Percentiles rank a stretch among this genome's conserved stretches.
phyloP scores from a whole-genome alignment of 2,797 vertebrate genomes.

The Thamnophis elegans region DNA sequence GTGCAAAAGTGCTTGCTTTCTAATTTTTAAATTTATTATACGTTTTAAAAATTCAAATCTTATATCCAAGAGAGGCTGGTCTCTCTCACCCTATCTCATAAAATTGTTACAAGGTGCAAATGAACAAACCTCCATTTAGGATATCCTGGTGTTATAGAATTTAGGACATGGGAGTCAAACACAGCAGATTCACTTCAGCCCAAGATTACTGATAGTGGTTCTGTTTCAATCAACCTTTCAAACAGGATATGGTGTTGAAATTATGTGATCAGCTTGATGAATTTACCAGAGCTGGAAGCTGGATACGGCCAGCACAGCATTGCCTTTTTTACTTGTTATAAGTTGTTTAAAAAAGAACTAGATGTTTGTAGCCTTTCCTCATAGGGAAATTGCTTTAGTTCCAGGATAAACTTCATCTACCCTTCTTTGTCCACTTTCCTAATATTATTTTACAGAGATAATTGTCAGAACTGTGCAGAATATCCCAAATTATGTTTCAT shows the following conservation, averaged over 20 bases:
- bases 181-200: not conserved
- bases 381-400: not conserved
- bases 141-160: not conserved
- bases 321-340: not conserved
- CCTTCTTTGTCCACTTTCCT: not conserved
- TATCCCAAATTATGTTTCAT: not conserved
- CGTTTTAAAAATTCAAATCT: not conserved
- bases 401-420: not conserved
- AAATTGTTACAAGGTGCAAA: too few species aligned
- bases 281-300: not conserved
- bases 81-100: not conserved
- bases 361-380: not conserved
- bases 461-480: not conserved
- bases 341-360: not conserved
- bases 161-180: not conserved
- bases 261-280: not conserved
- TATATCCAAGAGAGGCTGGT: not conserved
- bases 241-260: not conserved
- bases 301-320: not conserved
- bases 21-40: not conserved
- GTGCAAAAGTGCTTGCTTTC: not conserved
- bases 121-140: not conserved
- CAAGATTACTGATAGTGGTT: not conserved
- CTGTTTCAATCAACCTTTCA: not conserved
- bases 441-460: not conserved